phyloP scores from a whole-genome alignment of 1,140 invertebrate species.

The Mya arenaria region DNA sequence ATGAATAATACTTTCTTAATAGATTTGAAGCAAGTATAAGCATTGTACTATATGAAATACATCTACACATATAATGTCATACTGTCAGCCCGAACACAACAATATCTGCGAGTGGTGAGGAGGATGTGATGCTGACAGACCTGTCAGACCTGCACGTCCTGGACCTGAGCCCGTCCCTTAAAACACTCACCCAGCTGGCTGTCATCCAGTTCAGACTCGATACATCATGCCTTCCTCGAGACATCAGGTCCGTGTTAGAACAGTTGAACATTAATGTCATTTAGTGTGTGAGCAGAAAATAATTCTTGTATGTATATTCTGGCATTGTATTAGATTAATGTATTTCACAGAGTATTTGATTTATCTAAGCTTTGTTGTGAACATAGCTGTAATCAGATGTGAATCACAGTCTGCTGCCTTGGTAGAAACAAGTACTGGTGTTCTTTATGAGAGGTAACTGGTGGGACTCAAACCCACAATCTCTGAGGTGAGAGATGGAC shows the following conservation, averaged over 20 bases:
- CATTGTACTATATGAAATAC: too few relatives aligned
- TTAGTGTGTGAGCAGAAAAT: too few relatives aligned
- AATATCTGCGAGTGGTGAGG: too few relatives aligned
- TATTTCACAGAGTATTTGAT: not conserved
- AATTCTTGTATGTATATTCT: not conserved
- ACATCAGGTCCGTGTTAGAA: conserved; percentile 83
- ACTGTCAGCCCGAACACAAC: too few relatives aligned
- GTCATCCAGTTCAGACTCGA: conserved; percentile 86
- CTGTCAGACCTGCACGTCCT: conserved; percentile 90
- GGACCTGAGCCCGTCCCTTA: conserved; percentile 88
- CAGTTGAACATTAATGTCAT: not conserved
- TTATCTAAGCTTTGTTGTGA: not conserved
- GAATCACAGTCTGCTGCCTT: not conserved
- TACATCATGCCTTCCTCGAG: conserved; percentile 84
- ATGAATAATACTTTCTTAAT: too few relatives aligned
- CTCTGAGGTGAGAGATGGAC: too few relatives aligned
- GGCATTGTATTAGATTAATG: not conserved
- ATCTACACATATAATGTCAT: too few relatives aligned
- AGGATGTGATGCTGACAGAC: conserved; percentile 83
- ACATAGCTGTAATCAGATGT: not conserved
- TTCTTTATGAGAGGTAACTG: too few relatives aligned
- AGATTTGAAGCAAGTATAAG: too few relatives aligned
- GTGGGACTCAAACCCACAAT: too few relatives aligned
- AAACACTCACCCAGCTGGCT: conserved; percentile 86
- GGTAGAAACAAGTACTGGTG: not conserved